Evolutionary conservation across 2,797 vertebrate genomes (phyloP), one percentile per base, ranked within the genome.

Genomic region (Scolopax bukidnonensis): DNA sequence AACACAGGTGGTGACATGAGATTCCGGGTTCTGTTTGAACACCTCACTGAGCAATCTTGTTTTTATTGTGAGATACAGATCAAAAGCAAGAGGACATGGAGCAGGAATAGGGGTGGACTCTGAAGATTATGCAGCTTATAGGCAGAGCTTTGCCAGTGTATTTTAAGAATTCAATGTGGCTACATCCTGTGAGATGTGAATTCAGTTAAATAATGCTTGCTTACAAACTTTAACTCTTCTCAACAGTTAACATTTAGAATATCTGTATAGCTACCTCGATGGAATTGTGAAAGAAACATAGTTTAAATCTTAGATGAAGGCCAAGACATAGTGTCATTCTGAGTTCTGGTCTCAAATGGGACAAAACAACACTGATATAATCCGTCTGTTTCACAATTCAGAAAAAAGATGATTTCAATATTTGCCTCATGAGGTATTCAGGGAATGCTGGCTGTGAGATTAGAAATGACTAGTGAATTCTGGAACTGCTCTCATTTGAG

Each of bases 101-200:
- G 6, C 15, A 16, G 33, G 48, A 48, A 1, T 5, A 50, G 24
- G 40, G n/a, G 8, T 60, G 24, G 23, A 56, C 24, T n/a, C 30
- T 43, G 15, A 40, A 51, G 4, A 1, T 13, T 20, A 12, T 40
- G 24, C 18, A 8, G 16, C 68, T 73, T 43, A 12, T 17, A 56
- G 16, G 32, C 38, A 59, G 56, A 51, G 11, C 32, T 95, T 48
- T 74, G 20, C 15, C 0, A 0, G 1, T 38, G 0, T 4, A 1
- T 65, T 83, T 84, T 57, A 79, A 32, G 71, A 76, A 47, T 60
- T 69, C 19, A 11, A 0, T 7, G 4, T 65, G 32, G 13, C 32
- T 61, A 11, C 47, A 12, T 43, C 41, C 47, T 77, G 48, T 1
- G 10, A 83, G 70, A 9, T 38, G 51, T 56, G 61, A 38, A 17